A percentile compares a stretch with the other conserved stretches of the same genome.
phyloP scores from a whole-genome alignment of 1,140 invertebrate species.

The Pogonomyrmex californicus region DNA sequence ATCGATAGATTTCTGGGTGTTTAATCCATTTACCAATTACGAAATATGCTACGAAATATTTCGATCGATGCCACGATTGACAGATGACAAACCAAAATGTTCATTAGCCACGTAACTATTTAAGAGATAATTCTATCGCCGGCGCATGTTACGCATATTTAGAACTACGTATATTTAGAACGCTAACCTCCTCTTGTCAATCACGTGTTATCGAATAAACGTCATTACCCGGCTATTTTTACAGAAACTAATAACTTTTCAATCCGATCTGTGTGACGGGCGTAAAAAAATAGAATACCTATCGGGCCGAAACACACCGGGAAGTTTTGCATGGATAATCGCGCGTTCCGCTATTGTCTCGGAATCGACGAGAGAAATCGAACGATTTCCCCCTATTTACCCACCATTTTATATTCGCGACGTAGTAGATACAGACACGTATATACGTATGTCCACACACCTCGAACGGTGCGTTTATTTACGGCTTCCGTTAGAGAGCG shows the following conservation, averaged over 20 bases:
- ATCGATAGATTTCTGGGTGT: not conserved
- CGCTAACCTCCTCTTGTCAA: not conserved
- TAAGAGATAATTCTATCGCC: too few species aligned
- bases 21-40: not conserved
- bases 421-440: not conserved
- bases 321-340: conserved; percentile 16
- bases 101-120: too few species aligned
- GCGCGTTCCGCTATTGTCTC: conserved; percentile 47
- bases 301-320: conserved; percentile 1
- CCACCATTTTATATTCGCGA: conserved; percentile 34
- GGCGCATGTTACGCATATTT: too few species aligned
- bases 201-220: conserved; percentile 18
- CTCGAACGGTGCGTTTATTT: conserved; percentile 75
- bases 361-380: conserved; percentile 32
- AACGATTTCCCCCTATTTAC: conserved; percentile 46
- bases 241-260: not conserved
- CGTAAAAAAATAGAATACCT: conserved; percentile 29
- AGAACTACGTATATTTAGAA: too few species aligned
- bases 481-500: conserved; percentile 75
- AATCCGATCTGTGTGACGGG: not conserved
- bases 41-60: not conserved
- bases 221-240: conserved; percentile 24
- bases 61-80: not conserved
- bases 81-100: too few species aligned
- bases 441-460: conserved; percentile 5